Conservation (phyloP, 2,797 vertebrate species). For the Onychomys leucogaster region DNA sequence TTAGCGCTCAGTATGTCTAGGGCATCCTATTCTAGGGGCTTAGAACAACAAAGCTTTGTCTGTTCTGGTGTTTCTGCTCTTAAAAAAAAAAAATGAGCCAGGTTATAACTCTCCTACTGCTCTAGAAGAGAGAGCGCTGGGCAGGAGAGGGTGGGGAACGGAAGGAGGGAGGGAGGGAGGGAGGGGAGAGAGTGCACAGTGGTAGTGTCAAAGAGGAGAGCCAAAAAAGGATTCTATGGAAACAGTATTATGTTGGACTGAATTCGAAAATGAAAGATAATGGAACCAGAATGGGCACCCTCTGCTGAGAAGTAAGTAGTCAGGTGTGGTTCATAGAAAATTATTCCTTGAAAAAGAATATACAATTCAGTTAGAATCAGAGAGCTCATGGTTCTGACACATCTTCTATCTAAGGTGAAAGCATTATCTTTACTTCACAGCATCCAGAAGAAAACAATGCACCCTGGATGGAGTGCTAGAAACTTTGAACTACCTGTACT, state of each 20-base stretch:
- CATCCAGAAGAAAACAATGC: neutral
- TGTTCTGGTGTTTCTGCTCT: neutral
- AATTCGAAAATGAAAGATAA: neutral
- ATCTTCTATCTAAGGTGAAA: neutral
- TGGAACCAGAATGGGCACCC: neutral
- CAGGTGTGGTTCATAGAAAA: neutral
- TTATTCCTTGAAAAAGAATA: constrained; percentile 1
- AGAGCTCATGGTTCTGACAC: neutral
- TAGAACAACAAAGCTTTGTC: neutral
- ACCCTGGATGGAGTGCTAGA: neutral
- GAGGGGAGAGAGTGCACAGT: neutral
- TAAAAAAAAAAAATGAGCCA: neutral
- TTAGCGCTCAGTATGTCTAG: neutral
- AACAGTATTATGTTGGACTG: neutral
- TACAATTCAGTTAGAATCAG: constrained; percentile 8
- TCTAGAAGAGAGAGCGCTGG: neutral
- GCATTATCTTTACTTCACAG: neutral
- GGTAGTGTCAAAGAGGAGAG: neutral
- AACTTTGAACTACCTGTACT: accelerated
- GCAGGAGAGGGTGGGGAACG: too few relatives aligned
- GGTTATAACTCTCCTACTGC: neutral
- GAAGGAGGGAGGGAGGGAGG: neutral
- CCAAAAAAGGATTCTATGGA: neutral
- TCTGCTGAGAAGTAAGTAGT: neutral
- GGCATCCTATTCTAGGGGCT: neutral